Base-by-base conservation (phyloP, 2,888 invertebrate genomes). In the Eristalis pertinax region DNA sequence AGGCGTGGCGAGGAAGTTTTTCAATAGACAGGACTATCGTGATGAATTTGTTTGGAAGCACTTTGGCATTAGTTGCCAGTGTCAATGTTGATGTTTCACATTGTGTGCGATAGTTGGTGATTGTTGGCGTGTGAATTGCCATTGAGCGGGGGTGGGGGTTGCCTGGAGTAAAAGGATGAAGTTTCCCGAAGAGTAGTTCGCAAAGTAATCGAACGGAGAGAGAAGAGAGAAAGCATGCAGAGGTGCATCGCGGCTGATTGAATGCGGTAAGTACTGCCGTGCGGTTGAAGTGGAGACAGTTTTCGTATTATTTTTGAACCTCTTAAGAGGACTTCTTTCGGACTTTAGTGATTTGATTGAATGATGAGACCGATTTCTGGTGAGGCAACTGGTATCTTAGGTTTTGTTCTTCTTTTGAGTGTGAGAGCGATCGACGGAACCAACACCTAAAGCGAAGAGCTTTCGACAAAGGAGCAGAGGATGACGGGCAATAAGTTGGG, bases 1-100 rank as follows among this genome's bases (percentile, higher is more conserved):
- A 10, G 73, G 50, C 60, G 60, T 43, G 65, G 67, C 56, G 24
- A 26, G 50, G 38, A 82, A 77, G 64, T 85, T 85, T 84, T 74
- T 64, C 64, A 73, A 73, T 74, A 35, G 19, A 38, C 60, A 11
- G 56, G 64, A 65, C 74, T 70, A 69, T 73, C 70, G 67, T 65
- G 64, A 60, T 81, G 77, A 82, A 85, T 74, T 81, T 77, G 73
- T 86, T 86, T 74, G 50, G 65, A 77, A 82, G 63, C 69, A 65
- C 85, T 85, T 85, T 85, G 24, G 79, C 74, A 79, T 80, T 76
- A 84, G 72, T 81, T 73, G 73, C 68, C 67, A 77, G 26, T 81
- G 81, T 69, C 85, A 85, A 85, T 85, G 81, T 85, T 85, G 85
- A 84, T 80, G 69, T 69, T 84, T 67, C n/a, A 69, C 69, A 75